These are phyloP conservation scores for Lycopodina hypogea DNA, from an alignment of 37 sponge, comb jelly and placozoan genomes.

Conservation along the genomic window DNA sequence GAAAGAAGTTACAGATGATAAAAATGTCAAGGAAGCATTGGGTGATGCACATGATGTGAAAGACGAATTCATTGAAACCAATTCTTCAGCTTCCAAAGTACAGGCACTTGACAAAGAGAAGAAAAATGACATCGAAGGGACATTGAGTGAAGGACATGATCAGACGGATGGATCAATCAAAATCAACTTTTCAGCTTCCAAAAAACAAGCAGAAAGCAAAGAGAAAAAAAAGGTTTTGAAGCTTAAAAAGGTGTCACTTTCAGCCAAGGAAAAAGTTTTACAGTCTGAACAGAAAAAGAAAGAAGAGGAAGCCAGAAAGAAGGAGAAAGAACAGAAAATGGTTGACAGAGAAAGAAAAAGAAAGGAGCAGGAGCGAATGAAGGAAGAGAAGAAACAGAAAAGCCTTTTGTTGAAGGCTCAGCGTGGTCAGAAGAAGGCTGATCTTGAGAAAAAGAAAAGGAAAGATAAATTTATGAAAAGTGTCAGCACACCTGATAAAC, in stretches of 20 bases:
- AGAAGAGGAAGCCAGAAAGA: neutral
- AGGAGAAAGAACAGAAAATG: conserved; percentile 1
- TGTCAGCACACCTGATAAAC: conserved; percentile 13
- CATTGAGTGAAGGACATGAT: no score
- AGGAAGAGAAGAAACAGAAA: conserved; percentile 13
- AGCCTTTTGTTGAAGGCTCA: neutral
- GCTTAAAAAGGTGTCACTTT: no score
- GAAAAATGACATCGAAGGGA: neutral
- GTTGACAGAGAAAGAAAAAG: neutral
- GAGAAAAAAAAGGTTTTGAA: no score
- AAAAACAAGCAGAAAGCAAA: no score
- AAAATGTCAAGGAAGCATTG: neutral
- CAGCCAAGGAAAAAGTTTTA: neutral
- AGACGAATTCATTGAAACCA: neutral
- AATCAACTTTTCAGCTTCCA: no score
- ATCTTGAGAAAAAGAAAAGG: conserved; percentile 18
- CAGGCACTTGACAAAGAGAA: no score
- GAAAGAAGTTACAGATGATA: no score
- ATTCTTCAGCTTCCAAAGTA: no score
- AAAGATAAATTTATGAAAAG: conserved; percentile 30
- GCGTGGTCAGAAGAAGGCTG: conserved; percentile 15
- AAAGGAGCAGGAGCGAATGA: neutral
- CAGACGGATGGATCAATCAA: no score
- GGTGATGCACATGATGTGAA: neutral
- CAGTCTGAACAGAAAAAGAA: neutral